Percentiles rank a stretch among this genome's conserved stretches.
phyloP scores from a whole-genome alignment of 2,888 invertebrate species.

The Drosophila kokeensis region DNA sequence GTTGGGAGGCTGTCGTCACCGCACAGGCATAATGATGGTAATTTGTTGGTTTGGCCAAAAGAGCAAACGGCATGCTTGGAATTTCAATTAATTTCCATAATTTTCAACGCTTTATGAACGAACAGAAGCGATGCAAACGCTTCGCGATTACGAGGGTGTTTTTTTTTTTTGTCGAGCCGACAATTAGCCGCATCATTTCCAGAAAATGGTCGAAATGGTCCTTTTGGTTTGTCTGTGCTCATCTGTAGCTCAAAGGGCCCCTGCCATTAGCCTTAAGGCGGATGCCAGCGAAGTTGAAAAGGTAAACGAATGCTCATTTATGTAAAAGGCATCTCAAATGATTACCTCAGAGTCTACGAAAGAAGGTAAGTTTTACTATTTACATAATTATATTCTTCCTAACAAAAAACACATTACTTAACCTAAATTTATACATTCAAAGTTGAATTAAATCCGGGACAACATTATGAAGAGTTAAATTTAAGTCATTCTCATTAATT shows the following conservation, averaged over 20 bases:
- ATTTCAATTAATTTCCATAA: conserved; percentile 85
- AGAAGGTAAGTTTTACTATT: conserved; percentile 3
- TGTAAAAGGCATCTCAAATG: background rate
- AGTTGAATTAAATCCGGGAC: background rate
- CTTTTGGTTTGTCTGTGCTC: conserved; percentile 4
- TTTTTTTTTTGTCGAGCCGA: conserved; percentile 37
- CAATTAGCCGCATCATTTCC: conserved; percentile 24
- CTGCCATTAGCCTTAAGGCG: background rate
- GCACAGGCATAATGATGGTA: conserved; percentile 81
- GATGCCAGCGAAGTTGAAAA: conserved; percentile 9
- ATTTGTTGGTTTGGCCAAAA: conserved; percentile 84
- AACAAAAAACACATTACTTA: background rate
- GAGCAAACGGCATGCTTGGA: conserved; percentile 84
- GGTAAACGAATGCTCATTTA: conserved; percentile 15
- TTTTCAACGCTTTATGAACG: conserved; percentile 80
- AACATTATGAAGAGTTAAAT: background rate
- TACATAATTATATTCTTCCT: background rate
- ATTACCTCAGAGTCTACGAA: background rate
- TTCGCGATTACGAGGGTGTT: conserved; percentile 53
- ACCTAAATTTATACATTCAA: background rate
- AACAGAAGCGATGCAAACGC: conserved; percentile 50
- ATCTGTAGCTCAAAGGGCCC: conserved; percentile 8
- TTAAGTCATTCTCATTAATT: background rate
- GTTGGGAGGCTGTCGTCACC: conserved; percentile 33
- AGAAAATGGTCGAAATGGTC: conserved; percentile 7